These are phyloP conservation scores for Notocelia uddmanniana DNA, from an alignment of 2,888 invertebrate genomes.

Conservation along the genomic window DNA sequence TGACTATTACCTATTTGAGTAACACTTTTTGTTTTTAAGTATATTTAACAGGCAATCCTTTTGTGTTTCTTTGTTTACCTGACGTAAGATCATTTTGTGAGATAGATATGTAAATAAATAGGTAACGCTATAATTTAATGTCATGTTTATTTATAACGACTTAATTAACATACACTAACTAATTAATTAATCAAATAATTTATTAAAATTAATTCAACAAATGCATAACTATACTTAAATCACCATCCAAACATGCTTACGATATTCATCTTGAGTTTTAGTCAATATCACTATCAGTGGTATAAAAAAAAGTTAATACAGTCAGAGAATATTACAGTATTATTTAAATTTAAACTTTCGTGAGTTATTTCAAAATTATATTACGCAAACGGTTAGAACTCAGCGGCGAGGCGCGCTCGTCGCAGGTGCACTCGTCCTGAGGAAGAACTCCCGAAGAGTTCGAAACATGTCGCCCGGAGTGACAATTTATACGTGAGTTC, in stretches of 20 bases:
- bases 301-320: conserved; percentile 2
- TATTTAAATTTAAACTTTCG: too few species aligned
- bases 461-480: too few species aligned
- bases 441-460: too few species aligned
- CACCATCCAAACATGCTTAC: background rate
- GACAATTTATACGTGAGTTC: too few species aligned
- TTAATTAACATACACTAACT: conserved; percentile 18
- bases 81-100: background rate
- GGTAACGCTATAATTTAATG: conserved; percentile 20
- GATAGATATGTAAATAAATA: background rate
- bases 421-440: too few species aligned
- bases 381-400: too few species aligned
- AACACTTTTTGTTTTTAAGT: too few species aligned
- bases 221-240: conserved; percentile 9
- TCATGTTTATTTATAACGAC: conserved; percentile 34
- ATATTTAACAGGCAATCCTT: background rate
- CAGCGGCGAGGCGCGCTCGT: too few species aligned
- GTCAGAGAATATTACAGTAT: too few species aligned
- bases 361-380: too few species aligned
- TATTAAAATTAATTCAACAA: conserved; percentile 32
- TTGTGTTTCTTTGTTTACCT: conserved; percentile 3
- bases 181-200: conserved; percentile 32
- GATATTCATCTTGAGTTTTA: background rate
- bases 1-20: background rate
- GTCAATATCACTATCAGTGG: background rate